Percentiles rank a stretch among this genome's conserved stretches.
These are phyloP conservation scores for Psittacula derbiana DNA, from an alignment of 2,797 vertebrate genomes.

Conservation along the genomic window DNA sequence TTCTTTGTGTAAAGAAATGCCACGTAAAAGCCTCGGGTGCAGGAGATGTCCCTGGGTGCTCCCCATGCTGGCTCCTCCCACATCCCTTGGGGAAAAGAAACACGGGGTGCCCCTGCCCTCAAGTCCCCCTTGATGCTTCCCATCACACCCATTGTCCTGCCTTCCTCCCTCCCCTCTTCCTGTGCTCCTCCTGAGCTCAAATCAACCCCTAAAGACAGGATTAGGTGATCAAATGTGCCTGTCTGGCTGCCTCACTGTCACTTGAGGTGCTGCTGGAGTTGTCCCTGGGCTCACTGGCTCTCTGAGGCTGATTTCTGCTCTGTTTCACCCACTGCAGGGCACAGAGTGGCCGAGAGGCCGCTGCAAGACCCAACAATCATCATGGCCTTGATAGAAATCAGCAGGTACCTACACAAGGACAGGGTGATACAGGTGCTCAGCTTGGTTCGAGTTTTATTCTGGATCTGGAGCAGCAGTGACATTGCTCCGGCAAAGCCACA, in stretches of 20 bases:
- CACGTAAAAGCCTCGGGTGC: neutral
- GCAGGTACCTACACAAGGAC: neutral
- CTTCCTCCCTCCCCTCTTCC: neutral
- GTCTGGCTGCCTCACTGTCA: fast-evolving
- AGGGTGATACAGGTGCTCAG: fast-evolving
- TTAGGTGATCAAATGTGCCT: neutral
- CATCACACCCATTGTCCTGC: fast-evolving
- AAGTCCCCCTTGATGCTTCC: neutral
- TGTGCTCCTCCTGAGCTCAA: neutral
- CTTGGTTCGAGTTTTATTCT: constrained; percentile 29
- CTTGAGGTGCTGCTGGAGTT: fast-evolving
- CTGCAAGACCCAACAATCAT: neutral
- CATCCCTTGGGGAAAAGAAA: neutral
- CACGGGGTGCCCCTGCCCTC: neutral
- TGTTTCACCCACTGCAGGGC: neutral
- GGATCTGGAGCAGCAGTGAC: neutral
- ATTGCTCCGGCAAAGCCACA: neutral
- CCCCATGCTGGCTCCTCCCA: neutral
- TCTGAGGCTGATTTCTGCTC: neutral
- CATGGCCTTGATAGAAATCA: fast-evolving
- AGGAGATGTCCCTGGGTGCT: neutral
- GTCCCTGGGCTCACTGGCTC: neutral
- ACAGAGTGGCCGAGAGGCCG: fast-evolving
- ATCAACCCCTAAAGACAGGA: neutral
- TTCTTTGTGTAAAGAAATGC: constrained; percentile 27